Evolutionary conservation across 2,797 vertebrate genomes (phyloP), one percentile per base, ranked within the genome.

Genomic region (Miichthys miiuy): DNA sequence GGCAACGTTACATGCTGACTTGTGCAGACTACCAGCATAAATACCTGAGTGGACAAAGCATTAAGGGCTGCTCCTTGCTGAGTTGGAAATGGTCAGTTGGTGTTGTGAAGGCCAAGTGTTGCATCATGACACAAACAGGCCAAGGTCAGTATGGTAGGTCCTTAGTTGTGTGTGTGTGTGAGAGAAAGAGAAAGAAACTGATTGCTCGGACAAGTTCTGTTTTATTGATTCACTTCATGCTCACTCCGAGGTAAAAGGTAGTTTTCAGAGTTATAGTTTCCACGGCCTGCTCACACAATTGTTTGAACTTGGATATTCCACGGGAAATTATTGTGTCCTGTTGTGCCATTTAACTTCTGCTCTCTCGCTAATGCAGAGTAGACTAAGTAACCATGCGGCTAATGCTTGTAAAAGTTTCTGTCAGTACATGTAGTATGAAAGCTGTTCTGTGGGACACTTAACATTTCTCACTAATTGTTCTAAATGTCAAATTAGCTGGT

Each of bases 151-250:
- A 48, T 74, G 68, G 55, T 47, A 72, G 34, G 52, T 25, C 56
- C 57, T 65, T 17, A 56, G 69, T 44, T 52, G 25, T 27, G 57
- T 63, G 30, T 46, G 17, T 20, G 57, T 58, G 34, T 34, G 41
- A 2, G 21, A 8, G 34, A 34, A 38, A 66, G 64, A 51, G 38
- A 64, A 21, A 64, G 41, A 42, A 34, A 63, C 21, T 21, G 55
- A 71, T 64, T 77, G 63, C 23, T 65, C 72, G 8, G 9, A 41
- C 20, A 63, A 17, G 66, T 63, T 60, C 17, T 80, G 54, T 68
- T 70, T 30, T 83, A 86, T 89, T 87, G 86, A 88, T 82, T 80
- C 44, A 58, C 52, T 73, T 65, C 79, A 71, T 61, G 55, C 67
- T 75, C 63, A 60, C 47, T 68, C 61, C 6, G 27, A 78, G 76